These are phyloP conservation scores for Parazoanthus darwini DNA, from an alignment of 92 coral and sea anemone genomes.

Conservation along the genomic window DNA sequence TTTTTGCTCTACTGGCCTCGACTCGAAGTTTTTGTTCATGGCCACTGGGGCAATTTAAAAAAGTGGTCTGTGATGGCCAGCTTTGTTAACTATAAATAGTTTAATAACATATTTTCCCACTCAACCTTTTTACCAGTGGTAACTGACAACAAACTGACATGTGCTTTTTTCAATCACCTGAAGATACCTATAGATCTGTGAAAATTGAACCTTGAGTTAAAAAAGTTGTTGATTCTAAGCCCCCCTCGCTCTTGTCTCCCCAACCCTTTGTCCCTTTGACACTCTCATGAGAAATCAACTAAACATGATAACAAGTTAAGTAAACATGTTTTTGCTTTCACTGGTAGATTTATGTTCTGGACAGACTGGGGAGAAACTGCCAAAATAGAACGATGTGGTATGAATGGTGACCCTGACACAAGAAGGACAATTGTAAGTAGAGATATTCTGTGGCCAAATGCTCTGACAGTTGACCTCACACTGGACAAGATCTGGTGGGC, in stretches of 20 bases:
- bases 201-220: too few relatives aligned
- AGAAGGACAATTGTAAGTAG: slow-evolving; percentile 49
- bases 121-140: too few relatives aligned
- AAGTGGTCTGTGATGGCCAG: neutral
- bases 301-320: neutral
- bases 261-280: neutral
- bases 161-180: too few relatives aligned
- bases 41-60: too few relatives aligned
- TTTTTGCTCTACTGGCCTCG: too few relatives aligned
- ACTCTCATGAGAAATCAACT: neutral
- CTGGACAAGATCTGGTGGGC: slow-evolving; percentile 79
- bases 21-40: too few relatives aligned
- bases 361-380: slow-evolving; percentile 75
- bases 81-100: neutral
- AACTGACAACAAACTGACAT: too few relatives aligned
- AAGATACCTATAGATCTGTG: too few relatives aligned
- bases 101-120: too few relatives aligned
- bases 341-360: slow-evolving; percentile 72
- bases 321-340: neutral
- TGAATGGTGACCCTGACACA: slow-evolving; percentile 63
- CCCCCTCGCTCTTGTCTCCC: too few relatives aligned
- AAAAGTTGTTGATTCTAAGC: too few relatives aligned
- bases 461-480: slow-evolving; percentile 65
- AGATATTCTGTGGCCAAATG: slow-evolving; percentile 73
- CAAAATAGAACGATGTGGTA: slow-evolving; percentile 74